A percentile compares a stretch with the other conserved stretches of the same genome.
phyloP scores from a whole-genome alignment of 1,140 invertebrate species.

The Paramacrobiotus metropolitanus region DNA sequence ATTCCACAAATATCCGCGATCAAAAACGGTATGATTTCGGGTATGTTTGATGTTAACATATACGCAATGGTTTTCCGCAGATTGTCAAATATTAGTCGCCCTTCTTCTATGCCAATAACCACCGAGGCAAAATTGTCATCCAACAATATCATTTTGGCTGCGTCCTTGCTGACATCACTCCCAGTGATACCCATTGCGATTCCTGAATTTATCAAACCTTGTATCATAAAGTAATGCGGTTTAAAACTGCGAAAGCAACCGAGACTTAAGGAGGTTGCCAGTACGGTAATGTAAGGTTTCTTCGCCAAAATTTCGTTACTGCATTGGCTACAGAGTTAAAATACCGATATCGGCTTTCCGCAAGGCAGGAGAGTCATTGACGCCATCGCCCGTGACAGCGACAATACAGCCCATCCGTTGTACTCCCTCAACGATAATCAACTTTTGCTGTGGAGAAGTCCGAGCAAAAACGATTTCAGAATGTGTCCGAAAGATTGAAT shows the following conservation, averaged over 20 bases:
- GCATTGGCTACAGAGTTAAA: too few relatives aligned
- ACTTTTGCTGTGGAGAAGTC: constrained; percentile 16
- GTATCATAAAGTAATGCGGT: too few relatives aligned
- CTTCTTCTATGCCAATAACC: constrained; percentile 12
- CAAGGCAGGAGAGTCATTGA: constrained; percentile 16
- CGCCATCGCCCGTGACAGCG: constrained; percentile 16
- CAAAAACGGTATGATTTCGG: background rate
- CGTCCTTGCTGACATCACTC: background rate
- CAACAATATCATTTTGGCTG: background rate
- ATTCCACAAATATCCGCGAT: constrained; percentile 17
- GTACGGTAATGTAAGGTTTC: too few relatives aligned
- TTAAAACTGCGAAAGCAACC: too few relatives aligned
- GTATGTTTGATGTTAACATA: constrained; percentile 10
- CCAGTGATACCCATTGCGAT: constrained; percentile 8
- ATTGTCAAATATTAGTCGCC: constrained; percentile 15
- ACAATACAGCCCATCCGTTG: constrained; percentile 14
- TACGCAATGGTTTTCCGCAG: constrained; percentile 17
- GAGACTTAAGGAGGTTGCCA: too few relatives aligned
- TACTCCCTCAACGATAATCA: constrained; percentile 15
- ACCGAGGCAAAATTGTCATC: constrained; percentile 7
- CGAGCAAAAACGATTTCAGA: constrained; percentile 14
- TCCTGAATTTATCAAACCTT: background rate
- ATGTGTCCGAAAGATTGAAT: constrained; percentile 12
- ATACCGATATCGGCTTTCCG: constrained; percentile 15
- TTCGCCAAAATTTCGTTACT: too few relatives aligned